A percentile compares a stretch with the other conserved stretches of the same genome.
These are phyloP conservation scores for Malacoctenus gilli DNA, from an alignment of 2,797 vertebrate species.

Conservation along the genomic window DNA sequence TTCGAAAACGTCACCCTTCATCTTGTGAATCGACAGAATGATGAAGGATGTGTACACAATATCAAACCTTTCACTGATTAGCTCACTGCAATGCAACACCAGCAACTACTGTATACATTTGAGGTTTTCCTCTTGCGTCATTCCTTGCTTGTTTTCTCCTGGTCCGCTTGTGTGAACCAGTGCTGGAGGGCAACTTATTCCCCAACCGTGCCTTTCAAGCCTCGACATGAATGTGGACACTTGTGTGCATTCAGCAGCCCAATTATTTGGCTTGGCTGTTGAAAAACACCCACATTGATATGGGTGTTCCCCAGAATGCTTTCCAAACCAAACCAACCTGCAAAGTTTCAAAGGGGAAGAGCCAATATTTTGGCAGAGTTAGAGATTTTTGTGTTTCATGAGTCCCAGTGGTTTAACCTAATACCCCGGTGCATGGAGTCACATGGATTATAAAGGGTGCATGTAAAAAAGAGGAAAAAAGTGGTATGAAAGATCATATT, in stretches of 20 bases:
- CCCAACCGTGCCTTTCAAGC: not conserved
- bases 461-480: no score
- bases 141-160: not conserved
- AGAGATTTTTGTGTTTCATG: no score
- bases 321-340: not conserved
- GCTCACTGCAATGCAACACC: not conserved
- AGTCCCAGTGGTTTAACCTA: no score
- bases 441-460: no score
- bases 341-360: not conserved
- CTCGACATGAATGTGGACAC: constrained; percentile 8
- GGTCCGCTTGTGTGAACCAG: not conserved
- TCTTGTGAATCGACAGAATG: not conserved
- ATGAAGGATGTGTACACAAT: no score
- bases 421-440: no score
- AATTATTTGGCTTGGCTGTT: not conserved
- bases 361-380: no score
- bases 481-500: no score
- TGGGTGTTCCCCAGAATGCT: not conserved
- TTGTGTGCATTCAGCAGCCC: not conserved
- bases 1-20: not conserved
- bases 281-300: not conserved
- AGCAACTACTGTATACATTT: not conserved
- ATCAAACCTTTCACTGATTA: constrained; percentile 1
- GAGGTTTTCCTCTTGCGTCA: not conserved
- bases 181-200: not conserved